Evolutionary conservation across 2,888 invertebrate species (phyloP).

Genomic region (Ophion ellenae): DNA sequence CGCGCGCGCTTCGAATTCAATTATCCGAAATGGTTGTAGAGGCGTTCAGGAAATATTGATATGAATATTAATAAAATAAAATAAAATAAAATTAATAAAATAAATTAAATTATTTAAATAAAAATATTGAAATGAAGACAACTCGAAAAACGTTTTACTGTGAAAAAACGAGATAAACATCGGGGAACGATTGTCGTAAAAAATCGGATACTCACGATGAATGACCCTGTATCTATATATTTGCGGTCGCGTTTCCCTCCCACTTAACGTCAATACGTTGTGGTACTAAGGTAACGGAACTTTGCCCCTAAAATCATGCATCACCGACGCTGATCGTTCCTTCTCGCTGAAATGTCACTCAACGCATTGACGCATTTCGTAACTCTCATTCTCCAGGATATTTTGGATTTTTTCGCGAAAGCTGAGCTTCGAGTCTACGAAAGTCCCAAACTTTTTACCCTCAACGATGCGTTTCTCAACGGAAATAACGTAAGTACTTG

Average conservation of each 20-base stretch:
- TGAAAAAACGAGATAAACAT: too few relatives aligned
- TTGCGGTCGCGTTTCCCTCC: neutral
- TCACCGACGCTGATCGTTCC: conserved; percentile 11
- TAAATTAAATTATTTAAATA: too few relatives aligned
- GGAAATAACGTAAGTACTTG: neutral
- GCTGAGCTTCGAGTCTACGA: neutral
- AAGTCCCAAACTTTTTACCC: neutral
- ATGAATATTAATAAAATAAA: too few relatives aligned
- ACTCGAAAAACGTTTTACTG: too few relatives aligned
- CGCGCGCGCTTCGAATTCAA: too few relatives aligned
- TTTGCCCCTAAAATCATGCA: conserved; percentile 1
- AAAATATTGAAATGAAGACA: too few relatives aligned
- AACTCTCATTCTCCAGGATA: neutral
- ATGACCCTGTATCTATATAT: neutral
- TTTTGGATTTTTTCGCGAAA: too few relatives aligned
- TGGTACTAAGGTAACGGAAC: conserved; percentile 47
- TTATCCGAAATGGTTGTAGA: too few relatives aligned
- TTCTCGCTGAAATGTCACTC: conserved; percentile 23
- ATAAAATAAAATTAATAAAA: too few relatives aligned
- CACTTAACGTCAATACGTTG: conserved; percentile 51
- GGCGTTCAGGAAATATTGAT: too few relatives aligned
- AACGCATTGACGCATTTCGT: neutral
- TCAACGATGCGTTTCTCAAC: neutral
- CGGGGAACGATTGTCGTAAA: too few relatives aligned
- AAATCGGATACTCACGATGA: too few relatives aligned